Conservation (phyloP, 2,888 invertebrate genomes). For the Pediacus dermestoides region DNA sequence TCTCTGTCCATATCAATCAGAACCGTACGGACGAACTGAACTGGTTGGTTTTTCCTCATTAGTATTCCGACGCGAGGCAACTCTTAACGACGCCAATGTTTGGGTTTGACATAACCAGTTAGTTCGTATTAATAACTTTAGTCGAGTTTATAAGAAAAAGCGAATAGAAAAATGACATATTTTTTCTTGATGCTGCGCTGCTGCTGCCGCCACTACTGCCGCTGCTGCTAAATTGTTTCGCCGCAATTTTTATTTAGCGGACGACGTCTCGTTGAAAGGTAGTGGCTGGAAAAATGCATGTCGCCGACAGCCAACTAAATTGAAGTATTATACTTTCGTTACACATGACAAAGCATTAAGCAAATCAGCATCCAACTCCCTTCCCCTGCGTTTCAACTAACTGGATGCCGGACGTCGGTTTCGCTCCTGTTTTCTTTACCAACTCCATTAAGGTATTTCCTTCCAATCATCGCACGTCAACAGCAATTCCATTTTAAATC, state of each 20-base stretch:
- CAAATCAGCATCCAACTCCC: too few species aligned
- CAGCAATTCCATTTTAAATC: too few species aligned
- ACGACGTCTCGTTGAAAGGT: slow-evolving; percentile 44
- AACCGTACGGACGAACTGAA: slow-evolving; percentile 29
- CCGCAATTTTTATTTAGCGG: slow-evolving; percentile 37
- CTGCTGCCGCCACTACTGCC: slow-evolving; percentile 18
- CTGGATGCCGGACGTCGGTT: too few species aligned
- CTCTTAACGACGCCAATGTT: slow-evolving; percentile 51
- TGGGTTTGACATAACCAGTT: slow-evolving; percentile 55
- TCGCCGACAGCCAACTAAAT: slow-evolving; percentile 50
- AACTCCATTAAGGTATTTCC: too few species aligned
- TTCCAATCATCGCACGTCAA: too few species aligned
- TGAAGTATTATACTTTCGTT: slow-evolving; percentile 47
- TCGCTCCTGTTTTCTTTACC: too few species aligned
- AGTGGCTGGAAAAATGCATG: slow-evolving; percentile 49
- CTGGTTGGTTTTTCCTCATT: slow-evolving; percentile 44
- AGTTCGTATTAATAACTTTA: slow-evolving; percentile 54
- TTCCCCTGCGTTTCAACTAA: too few species aligned
- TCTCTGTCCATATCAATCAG: slow-evolving; percentile 48
- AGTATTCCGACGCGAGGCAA: slow-evolving; percentile 48
- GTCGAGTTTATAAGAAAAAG: slow-evolving; percentile 47
- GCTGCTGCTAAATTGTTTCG: slow-evolving; percentile 44
- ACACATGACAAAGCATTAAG: slow-evolving; percentile 46
- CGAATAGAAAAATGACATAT: slow-evolving; percentile 51
- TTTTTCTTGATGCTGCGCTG: slow-evolving; percentile 33